Evolutionary conservation across 2,113 vertebrate genomes (phyloP).

Genomic region (Odontesthes bonariensis): DNA sequence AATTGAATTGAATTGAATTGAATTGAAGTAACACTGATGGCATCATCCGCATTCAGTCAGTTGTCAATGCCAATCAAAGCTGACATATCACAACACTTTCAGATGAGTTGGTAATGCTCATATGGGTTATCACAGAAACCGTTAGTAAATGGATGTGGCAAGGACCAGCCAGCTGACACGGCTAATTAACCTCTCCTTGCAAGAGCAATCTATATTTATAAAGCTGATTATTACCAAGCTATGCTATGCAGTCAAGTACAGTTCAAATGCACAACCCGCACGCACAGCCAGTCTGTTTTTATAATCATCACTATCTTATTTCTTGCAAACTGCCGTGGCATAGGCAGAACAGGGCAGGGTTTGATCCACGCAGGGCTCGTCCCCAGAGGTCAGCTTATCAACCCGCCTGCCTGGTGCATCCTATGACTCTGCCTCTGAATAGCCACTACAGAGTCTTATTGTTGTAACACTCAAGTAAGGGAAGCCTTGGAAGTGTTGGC

Average conservation of each 20-base stretch:
- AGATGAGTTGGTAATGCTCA: not conserved
- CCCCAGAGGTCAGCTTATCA: constrained; percentile 61
- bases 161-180: not conserved
- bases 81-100: not conserved
- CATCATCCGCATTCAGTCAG: too few relatives aligned
- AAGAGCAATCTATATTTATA: not conserved
- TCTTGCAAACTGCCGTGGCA: constrained; percentile 9
- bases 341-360: not conserved
- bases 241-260: not conserved
- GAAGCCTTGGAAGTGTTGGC: constrained; percentile 43
- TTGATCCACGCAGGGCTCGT: not conserved
- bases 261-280: not conserved
- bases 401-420: constrained; percentile 48
- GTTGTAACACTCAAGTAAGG: constrained; percentile 44
- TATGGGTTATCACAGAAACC: not conserved
- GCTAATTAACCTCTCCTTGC: constrained; percentile 1
- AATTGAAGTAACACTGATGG: too few relatives aligned
- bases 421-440: constrained; percentile 50
- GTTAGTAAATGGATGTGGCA: not conserved
- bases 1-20: too few relatives aligned
- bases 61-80: not conserved
- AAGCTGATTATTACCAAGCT: not conserved
- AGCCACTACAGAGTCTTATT: constrained; percentile 47
- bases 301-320: constrained; percentile 41
- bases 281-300: constrained; percentile 16